Percentiles rank a stretch among this genome's conserved stretches.
Conservation (phyloP, 2,797 vertebrate species). For the Chromis chromis region DNA sequence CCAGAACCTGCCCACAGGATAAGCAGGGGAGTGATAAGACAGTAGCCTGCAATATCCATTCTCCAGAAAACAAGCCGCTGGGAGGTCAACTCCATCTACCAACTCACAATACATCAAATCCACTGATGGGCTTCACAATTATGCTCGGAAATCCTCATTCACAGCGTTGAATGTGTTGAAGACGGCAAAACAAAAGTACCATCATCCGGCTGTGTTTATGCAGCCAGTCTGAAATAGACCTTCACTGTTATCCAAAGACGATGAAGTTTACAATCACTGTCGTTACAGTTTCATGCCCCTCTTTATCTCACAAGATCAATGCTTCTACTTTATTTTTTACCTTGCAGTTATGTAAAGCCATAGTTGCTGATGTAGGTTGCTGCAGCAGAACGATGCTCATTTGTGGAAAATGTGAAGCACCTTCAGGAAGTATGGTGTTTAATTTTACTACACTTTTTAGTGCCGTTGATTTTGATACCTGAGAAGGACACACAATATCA, state of each 20-base stretch:
- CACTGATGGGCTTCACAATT: not conserved
- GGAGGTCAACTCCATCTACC: constrained; percentile 25
- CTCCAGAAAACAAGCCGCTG: constrained; percentile 26
- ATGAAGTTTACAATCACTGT: not conserved
- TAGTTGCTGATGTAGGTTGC: no score
- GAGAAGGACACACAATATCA: no score
- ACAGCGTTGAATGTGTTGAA: not conserved
- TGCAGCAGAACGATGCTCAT: not conserved
- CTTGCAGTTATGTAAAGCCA: no score
- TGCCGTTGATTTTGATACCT: not conserved
- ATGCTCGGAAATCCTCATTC: no score
- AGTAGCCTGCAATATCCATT: constrained; percentile 26
- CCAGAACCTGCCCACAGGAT: constrained; percentile 50
- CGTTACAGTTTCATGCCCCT: not conserved
- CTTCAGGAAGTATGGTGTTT: not conserved
- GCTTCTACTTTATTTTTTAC: no score
- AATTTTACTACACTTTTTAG: not conserved
- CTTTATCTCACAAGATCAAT: no score
- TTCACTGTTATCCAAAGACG: no score
- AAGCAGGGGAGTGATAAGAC: constrained; percentile 51
- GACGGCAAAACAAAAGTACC: not conserved
- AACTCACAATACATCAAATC: constrained; percentile 4
- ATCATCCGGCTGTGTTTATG: not conserved
- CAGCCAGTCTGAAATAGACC: not conserved
- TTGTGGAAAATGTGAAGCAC: not conserved